A percentile compares a stretch with the other conserved stretches of the same genome.
Conservation (phyloP, 2,888 invertebrate species). For the Onchidella celtica region DNA sequence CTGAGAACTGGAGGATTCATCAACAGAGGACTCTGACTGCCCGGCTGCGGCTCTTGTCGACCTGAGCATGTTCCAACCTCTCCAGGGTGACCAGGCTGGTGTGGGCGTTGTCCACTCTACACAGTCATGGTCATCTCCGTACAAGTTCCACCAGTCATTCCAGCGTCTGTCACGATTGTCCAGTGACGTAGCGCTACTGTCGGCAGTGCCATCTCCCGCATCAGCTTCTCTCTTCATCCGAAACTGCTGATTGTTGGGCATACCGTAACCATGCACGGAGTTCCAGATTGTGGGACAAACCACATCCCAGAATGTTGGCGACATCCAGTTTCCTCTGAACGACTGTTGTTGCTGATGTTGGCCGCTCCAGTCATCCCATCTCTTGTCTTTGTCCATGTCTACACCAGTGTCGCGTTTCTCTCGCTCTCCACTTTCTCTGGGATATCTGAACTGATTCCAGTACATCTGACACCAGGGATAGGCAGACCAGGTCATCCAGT, state of each 20-base stretch:
- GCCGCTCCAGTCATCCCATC: not conserved
- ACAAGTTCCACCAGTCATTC: slow-evolving; percentile 26
- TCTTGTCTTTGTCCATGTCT: not conserved
- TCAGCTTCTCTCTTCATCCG: slow-evolving; percentile 17
- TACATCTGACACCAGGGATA: slow-evolving; percentile 19
- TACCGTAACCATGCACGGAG: not conserved
- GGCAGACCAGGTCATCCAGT: not conserved
- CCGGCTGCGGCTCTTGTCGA: not conserved
- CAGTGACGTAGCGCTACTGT: not conserved
- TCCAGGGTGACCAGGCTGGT: slow-evolving; percentile 38
- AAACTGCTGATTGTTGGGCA: not conserved
- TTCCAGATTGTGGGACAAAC: slow-evolving; percentile 18
- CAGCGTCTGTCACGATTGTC: not conserved
- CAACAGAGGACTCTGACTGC: too few relatives aligned
- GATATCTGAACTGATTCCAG: not conserved
- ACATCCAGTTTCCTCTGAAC: not conserved
- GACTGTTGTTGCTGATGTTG: not conserved
- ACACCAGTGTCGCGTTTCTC: not conserved
- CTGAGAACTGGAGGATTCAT: not conserved
- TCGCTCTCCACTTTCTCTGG: not conserved
- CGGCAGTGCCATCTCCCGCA: not conserved
- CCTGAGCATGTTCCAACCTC: slow-evolving; percentile 41
- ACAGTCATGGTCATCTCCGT: slow-evolving; percentile 26
- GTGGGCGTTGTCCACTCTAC: slow-evolving; percentile 24
- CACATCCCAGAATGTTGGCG: not conserved